Evolutionary conservation across 2,797 vertebrate genomes (phyloP).

Genomic region (Pangasius sanitwongsei): DNA sequence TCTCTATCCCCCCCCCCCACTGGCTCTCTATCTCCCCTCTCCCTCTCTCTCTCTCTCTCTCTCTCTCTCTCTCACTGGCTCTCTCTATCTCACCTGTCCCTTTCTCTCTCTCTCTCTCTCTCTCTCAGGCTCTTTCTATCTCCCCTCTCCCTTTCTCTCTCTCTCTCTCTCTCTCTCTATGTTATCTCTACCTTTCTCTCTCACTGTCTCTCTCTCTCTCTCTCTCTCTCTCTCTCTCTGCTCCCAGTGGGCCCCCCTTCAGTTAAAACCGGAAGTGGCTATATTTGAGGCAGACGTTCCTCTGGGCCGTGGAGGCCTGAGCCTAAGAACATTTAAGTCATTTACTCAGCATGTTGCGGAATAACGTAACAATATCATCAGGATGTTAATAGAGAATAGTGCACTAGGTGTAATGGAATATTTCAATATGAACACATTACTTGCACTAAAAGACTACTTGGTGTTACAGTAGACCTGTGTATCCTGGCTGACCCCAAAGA

Average conservation of each 20-base stretch:
- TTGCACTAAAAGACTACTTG: not conserved
- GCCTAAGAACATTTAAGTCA: conserved; percentile 55
- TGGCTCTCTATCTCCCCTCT: not conserved
- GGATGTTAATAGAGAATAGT: not conserved
- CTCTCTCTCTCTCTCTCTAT: conserved; percentile 9
- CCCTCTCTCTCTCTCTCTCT: not conserved
- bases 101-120: not conserved
- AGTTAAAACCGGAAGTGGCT: conserved; percentile 50
- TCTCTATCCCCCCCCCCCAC: no score
- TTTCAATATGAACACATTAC: not conserved
- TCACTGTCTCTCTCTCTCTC: conserved; percentile 1
- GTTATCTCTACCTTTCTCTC: not conserved
- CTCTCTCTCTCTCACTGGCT: not conserved
- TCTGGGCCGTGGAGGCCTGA: conserved; percentile 51
- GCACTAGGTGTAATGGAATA: conserved; percentile 5
- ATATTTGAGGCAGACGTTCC: conserved; percentile 41
- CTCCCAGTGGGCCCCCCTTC: conserved; percentile 35
- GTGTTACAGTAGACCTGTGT: not conserved
- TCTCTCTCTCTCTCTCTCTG: not conserved
- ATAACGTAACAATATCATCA: not conserved
- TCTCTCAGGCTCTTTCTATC: not conserved
- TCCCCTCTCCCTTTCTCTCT: not conserved
- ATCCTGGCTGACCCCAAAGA: not conserved
- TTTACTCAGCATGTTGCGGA: conserved; percentile 27
- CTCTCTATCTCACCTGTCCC: not conserved